Percentiles rank a stretch among this genome's conserved stretches.
phyloP scores from a whole-genome alignment of 1,140 invertebrate species.

The Meloidogyne hapla region DNA sequence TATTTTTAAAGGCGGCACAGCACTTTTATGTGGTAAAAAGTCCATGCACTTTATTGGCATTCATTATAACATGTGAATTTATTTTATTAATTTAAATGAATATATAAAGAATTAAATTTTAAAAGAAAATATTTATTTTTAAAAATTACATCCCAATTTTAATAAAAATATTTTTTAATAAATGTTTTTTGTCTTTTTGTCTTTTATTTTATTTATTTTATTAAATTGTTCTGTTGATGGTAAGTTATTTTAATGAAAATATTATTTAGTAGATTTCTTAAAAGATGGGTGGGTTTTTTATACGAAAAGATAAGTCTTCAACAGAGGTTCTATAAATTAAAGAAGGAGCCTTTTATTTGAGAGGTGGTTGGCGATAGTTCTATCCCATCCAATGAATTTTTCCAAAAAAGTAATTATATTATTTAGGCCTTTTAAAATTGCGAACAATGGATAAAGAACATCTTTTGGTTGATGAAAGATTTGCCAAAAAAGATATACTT shows the following conservation, averaged over 20 bases:
- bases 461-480: conserved; percentile 6
- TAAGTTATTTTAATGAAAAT: not conserved
- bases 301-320: no score
- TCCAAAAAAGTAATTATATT: no score
- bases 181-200: not conserved
- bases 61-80: not conserved
- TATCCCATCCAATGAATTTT: no score
- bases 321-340: no score
- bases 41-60: not conserved
- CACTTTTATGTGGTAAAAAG: not conserved
- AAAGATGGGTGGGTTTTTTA: no score
- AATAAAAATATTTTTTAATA: not conserved
- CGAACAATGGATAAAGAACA: not conserved
- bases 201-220: not conserved
- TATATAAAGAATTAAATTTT: not conserved
- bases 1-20: not conserved
- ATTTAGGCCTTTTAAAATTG: not conserved
- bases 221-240: not conserved
- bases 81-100: not conserved
- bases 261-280: no score
- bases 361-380: no score
- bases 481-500: not conserved
- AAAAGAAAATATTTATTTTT: no score
- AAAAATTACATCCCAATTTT: no score
- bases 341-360: no score